These are phyloP conservation scores for Stegostoma tigrinum DNA, from an alignment of 2,113 vertebrate species.

Conservation along the genomic window DNA sequence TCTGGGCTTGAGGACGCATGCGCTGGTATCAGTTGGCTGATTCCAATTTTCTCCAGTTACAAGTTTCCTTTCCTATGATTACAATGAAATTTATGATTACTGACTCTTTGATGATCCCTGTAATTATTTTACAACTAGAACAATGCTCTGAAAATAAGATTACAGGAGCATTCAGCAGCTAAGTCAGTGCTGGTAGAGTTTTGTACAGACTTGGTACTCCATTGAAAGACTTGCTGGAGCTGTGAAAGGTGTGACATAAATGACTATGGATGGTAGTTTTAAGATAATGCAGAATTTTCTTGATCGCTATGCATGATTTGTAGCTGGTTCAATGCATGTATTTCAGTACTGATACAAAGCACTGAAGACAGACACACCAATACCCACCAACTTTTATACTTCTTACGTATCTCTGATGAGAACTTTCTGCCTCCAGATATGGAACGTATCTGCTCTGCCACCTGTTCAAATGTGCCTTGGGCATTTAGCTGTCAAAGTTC, in stretches of 20 bases:
- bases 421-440: neutral
- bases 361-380: neutral
- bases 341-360: neutral
- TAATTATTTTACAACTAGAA: neutral
- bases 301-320: neutral
- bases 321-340: neutral
- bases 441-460: neutral
- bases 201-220: neutral
- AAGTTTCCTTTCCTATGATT: neutral
- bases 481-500: neutral
- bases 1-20: neutral
- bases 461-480: neutral
- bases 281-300: neutral
- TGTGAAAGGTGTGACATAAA: neutral
- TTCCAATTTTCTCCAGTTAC: neutral
- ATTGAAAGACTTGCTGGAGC: neutral
- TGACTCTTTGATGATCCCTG: neutral
- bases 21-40: neutral
- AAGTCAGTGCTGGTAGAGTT: neutral
- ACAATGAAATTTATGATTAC: neutral
- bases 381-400: neutral
- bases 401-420: neutral
- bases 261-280: neutral
- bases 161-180: neutral
- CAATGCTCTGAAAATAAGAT: neutral